These are phyloP conservation scores for Rhagonycha lutea DNA, from an alignment of 2,888 invertebrate genomes.

Conservation along the genomic window DNA sequence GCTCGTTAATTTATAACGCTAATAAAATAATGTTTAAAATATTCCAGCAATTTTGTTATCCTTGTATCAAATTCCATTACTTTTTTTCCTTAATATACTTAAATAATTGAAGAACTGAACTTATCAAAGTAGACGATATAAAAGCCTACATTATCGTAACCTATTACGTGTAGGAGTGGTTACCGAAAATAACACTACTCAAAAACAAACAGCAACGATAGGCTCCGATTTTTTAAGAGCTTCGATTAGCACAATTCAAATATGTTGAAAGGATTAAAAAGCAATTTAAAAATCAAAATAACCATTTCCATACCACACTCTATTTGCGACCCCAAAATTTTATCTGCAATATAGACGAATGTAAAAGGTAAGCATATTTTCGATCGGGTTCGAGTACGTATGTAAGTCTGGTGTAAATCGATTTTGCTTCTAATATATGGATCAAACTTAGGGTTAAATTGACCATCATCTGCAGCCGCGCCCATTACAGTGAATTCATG, in stretches of 20 bases:
- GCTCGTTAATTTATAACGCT: neutral
- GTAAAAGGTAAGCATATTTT: conserved; percentile 12
- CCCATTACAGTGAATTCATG: conserved; percentile 44
- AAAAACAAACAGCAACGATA: neutral
- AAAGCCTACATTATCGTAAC: neutral
- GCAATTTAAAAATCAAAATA: neutral
- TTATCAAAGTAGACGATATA: neutral
- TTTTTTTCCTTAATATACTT: neutral
- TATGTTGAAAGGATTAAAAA: neutral
- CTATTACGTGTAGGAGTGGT: neutral
- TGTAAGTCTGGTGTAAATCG: conserved; percentile 44
- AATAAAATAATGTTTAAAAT: neutral
- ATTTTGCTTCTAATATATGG: conserved; percentile 47
- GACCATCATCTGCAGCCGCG: conserved; percentile 50
- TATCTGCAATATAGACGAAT: neutral
- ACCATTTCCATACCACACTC: neutral
- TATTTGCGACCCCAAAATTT: neutral
- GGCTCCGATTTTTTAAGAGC: neutral
- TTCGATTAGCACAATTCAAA: neutral
- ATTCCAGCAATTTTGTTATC: neutral
- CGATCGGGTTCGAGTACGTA: conserved; percentile 33
- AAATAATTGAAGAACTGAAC: neutral
- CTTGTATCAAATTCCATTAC: neutral
- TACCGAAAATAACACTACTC: neutral
- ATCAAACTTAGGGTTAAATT: conserved; percentile 44